phyloP scores from a whole-genome alignment of 2,797 vertebrate species.

The Notoglanidium macrostoma region DNA sequence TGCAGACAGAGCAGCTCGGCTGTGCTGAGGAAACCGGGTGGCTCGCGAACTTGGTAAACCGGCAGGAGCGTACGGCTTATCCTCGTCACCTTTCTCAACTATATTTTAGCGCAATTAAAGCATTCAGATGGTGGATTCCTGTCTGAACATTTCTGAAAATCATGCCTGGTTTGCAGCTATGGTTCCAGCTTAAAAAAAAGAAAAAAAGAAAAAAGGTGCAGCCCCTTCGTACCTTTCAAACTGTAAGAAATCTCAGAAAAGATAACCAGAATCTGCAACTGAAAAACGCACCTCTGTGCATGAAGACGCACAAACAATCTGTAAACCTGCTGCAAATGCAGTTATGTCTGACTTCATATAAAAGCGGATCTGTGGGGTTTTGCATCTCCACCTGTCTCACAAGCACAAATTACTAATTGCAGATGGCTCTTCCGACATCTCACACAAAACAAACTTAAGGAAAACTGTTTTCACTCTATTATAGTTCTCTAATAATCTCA shows the following conservation, averaged over 20 bases:
- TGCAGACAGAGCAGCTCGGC: neutral
- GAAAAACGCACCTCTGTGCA: neutral
- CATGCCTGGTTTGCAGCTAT: conserved; percentile 35
- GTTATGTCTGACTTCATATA: conserved; percentile 17
- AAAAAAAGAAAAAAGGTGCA: conserved; percentile 43
- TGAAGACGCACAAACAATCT: neutral
- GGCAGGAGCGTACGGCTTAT: conserved; percentile 15
- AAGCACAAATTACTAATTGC: neutral
- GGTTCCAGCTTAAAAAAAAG: neutral
- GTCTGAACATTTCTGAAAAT: conserved; percentile 45
- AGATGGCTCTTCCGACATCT: neutral
- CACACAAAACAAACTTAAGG: neutral
- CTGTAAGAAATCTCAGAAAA: neutral
- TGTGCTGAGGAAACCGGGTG: neutral
- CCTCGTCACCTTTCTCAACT: conserved; percentile 14
- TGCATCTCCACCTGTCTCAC: conserved; percentile 9
- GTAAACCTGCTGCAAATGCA: neutral
- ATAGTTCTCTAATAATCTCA: conserved; percentile 15
- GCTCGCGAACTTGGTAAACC: no score
- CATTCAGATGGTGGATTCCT: conserved; percentile 48
- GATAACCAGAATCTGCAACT: neutral
- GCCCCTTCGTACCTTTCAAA: neutral
- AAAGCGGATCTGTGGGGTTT: conserved; percentile 23
- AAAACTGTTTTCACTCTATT: neutral
- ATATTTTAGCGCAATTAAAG: conserved; percentile 48